Percentiles rank a stretch among this genome's conserved stretches.
phyloP scores from a whole-genome alignment of 2,113 vertebrate species.

The Cephalopterus ornatus region DNA sequence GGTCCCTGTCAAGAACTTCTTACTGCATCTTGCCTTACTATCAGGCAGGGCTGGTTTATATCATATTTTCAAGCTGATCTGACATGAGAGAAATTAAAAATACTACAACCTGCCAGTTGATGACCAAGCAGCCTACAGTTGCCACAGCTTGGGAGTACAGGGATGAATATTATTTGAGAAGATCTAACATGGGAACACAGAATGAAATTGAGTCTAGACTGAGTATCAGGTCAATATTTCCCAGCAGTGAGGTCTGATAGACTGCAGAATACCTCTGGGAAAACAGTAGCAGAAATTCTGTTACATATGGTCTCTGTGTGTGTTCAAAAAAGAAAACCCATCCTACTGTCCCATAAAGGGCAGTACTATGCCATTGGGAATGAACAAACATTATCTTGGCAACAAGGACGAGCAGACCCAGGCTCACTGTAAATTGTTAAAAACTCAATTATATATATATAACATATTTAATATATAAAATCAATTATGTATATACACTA shows the following conservation, averaged over 20 bases:
- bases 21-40: neutral
- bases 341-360: neutral
- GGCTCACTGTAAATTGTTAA: neutral
- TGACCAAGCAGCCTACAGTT: neutral
- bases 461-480: neutral
- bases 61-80: neutral
- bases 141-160: neutral
- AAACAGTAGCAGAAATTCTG: neutral
- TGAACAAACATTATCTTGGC: neutral
- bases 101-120: neutral
- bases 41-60: neutral
- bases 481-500: neutral
- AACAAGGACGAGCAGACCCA: fast-evolving
- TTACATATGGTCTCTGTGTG: fast-evolving
- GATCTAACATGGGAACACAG: neutral
- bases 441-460: neutral
- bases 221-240: neutral
- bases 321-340: neutral
- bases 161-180: neutral
- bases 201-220: neutral
- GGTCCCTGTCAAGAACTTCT: neutral
- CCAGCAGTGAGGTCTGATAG: neutral
- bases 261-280: neutral
- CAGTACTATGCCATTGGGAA: neutral
- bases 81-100: neutral